Conservation (phyloP, 2,797 vertebrate species). For the Dendrocincla fuliginosa region DNA sequence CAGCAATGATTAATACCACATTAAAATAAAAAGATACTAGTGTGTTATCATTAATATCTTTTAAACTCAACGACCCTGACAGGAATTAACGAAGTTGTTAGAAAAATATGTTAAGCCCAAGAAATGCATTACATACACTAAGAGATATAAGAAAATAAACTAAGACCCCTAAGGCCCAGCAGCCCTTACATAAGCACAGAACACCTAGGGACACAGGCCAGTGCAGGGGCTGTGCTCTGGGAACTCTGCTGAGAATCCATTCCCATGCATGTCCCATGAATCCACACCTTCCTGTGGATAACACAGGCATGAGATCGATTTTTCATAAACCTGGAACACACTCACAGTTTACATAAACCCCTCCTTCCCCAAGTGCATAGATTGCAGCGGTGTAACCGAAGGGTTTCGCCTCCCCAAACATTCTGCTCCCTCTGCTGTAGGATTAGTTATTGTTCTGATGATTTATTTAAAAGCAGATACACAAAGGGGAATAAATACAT, state of each 20-base stretch:
- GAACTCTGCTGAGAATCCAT: background rate
- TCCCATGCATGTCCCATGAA: background rate
- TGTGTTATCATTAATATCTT: background rate
- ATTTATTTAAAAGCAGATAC: conserved; percentile 44
- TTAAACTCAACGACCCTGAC: background rate
- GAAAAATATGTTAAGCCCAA: background rate
- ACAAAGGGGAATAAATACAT: conserved; percentile 70
- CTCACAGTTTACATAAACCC: background rate
- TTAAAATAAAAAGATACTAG: background rate
- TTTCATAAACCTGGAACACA: background rate
- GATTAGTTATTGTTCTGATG: background rate
- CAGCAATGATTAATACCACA: background rate
- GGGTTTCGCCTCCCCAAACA: background rate
- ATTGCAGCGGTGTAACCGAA: background rate
- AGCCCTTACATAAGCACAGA: background rate
- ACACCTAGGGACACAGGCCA: background rate
- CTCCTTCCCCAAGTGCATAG: background rate
- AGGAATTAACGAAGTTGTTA: background rate
- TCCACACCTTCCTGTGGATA: background rate
- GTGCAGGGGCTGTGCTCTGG: background rate
- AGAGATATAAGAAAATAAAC: background rate
- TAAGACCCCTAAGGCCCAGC: background rate
- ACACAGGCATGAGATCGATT: background rate
- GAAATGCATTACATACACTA: background rate
- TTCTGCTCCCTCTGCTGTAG: conserved; percentile 32